Conservation (phyloP, 1,140 invertebrate genomes). For the Drosophila gunungcola region DNA sequence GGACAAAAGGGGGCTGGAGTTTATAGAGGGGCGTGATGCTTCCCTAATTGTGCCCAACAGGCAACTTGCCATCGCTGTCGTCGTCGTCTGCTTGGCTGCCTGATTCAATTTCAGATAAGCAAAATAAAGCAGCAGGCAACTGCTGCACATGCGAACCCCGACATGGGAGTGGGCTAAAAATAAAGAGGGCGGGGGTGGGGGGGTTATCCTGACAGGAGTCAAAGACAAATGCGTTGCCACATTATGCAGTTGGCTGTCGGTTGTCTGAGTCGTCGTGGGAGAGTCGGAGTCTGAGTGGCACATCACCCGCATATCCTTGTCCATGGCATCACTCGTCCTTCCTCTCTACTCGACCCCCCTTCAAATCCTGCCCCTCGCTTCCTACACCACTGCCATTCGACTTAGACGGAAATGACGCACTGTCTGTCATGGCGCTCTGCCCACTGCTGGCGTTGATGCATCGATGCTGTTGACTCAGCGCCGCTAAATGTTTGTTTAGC, state of each 20-base stretch:
- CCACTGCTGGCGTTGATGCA: conserved; percentile 68
- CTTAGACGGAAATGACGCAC: conserved; percentile 71
- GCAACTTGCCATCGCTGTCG: conserved; percentile 58
- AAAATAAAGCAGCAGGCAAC: conserved; percentile 74
- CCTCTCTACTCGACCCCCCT: not conserved
- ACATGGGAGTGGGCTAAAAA: not conserved
- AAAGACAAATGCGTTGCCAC: conserved; percentile 80
- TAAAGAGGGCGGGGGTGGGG: not conserved
- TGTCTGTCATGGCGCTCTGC: conserved; percentile 48
- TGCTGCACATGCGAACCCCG: conserved; percentile 60
- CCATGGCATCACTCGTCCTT: conserved; percentile 30
- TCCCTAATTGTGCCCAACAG: conserved; percentile 78
- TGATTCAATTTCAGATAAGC: conserved; percentile 83
- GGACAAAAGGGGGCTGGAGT: not conserved
- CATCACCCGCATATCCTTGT: conserved; percentile 69
- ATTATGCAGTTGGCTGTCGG: conserved; percentile 70
- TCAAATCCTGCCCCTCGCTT: conserved; percentile 2
- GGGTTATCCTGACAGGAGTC: conserved; percentile 25
- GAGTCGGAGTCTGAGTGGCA: conserved; percentile 36
- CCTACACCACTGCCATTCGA: conserved; percentile 13
- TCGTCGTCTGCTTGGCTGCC: conserved; percentile 68
- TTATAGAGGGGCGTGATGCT: conserved; percentile 34
- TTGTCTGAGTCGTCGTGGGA: conserved; percentile 25
- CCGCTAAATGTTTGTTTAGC: conserved; percentile 81
- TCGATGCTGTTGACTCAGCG: conserved; percentile 77